Base-by-base conservation (phyloP, 2,888 invertebrate genomes). In the Pseudococcus longispinus region DNA sequence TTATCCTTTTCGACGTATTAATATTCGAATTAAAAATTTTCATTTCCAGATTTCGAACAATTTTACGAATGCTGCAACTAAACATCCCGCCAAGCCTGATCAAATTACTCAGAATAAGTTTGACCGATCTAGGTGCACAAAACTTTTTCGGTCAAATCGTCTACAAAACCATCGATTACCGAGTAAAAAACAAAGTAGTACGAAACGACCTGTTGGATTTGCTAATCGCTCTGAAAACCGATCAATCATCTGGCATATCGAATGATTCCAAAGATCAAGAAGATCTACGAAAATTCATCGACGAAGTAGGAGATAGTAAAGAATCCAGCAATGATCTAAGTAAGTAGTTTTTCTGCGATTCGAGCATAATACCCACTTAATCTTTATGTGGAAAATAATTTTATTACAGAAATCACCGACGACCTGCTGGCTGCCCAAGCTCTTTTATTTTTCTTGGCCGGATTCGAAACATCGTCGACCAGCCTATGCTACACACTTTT, bases 141-240 rank as follows among this genome's bases (percentile, higher is more conserved):
- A 32, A 84, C 6, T 84, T 65, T 18, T 84, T 84, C 84, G n/a
- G 15, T 1, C 9, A 60, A n/a, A 60, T 32, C 11, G 37, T 60
- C 11, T n/a, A 32, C n/a, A 51, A 60, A 29, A 37, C 60, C 1
- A 55, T 84, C 18, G 11, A 60, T 37, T 65, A 65, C 18, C 29
- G 84, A 32, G 84, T 32, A 37, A 29, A 29, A 51, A 26, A 60
- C 23, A 65, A 84, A 6, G 51, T 84, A 6, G n/a, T 20, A 37
- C 18, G 84, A 84, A 65, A 65, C 13, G 84, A 84, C 60, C 18
- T 84, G 4, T 18, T 84, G 2, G 84, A 84, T 65, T 13, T 84
- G 20, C 60, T 84, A 11, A 65, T 84, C 13, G 77, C n/a, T 5
- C 20, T 80, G 42, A 80, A 80, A 11, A 80, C 87, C 26, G 80